These are phyloP conservation scores for Brienomyrus brachyistius DNA, from an alignment of 2,113 vertebrate species.

Conservation along the genomic window DNA sequence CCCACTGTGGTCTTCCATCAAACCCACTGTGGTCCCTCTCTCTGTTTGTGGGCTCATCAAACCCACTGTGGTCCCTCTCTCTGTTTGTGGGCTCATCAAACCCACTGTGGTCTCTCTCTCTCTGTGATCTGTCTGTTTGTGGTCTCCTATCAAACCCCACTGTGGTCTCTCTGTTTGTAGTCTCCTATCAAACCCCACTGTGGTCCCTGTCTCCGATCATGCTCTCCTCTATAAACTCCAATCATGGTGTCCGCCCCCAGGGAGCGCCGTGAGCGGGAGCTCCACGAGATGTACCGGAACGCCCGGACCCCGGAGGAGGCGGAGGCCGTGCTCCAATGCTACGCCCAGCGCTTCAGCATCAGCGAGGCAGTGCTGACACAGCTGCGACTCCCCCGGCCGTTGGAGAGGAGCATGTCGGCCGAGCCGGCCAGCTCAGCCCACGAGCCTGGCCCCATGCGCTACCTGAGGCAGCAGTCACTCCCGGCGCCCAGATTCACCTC, in stretches of 20 bases:
- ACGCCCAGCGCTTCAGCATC: constrained; percentile 92
- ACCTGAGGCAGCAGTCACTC: constrained; percentile 82
- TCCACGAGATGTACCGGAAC: constrained; percentile 76
- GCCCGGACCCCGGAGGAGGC: constrained; percentile 83
- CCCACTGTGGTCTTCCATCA: background rate
- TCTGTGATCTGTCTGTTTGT: background rate
- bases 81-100: too few species aligned
- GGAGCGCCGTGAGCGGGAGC: constrained; percentile 79
- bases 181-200: background rate
- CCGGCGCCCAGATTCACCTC: constrained; percentile 87
- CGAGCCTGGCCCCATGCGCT: constrained; percentile 74
- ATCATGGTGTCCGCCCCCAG: constrained; percentile 34
- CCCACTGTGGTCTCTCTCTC: background rate
- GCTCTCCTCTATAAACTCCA: background rate
- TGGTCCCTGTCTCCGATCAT: background rate
- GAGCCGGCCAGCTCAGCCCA: constrained; percentile 66
- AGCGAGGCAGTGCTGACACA: constrained; percentile 85
- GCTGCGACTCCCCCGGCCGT: constrained; percentile 83
- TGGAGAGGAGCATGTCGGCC: constrained; percentile 86
- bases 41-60: background rate
- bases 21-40: too few species aligned
- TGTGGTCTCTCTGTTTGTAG: background rate
- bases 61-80: too few species aligned
- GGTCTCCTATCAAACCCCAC: background rate
- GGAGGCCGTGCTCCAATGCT: constrained; percentile 74